Conservation (phyloP, 2,113 vertebrate species). For the Protomyctophum bolini region DNA sequence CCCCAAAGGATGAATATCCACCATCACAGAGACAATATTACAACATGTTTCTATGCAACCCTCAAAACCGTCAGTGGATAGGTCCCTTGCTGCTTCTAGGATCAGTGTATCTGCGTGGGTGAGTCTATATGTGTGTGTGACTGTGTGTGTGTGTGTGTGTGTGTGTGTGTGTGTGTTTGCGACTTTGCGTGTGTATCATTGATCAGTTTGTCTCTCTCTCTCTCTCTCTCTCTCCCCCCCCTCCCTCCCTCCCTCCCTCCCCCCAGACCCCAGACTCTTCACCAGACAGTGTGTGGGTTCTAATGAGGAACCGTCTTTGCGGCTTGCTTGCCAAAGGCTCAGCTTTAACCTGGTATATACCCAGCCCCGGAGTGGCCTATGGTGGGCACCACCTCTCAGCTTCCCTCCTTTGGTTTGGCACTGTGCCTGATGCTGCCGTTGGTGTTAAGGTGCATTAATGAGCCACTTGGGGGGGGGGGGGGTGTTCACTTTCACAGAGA, state of each 20-base stretch:
- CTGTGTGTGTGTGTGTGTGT: not conserved
- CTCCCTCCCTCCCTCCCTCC: not conserved
- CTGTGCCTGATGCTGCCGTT: conserved; percentile 38
- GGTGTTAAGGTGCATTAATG: conserved; percentile 62
- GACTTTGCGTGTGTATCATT: not conserved
- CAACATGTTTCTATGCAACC: conserved; percentile 20
- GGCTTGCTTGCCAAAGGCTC: conserved; percentile 29
- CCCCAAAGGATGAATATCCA: conserved; percentile 14
- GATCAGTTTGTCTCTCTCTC: not conserved
- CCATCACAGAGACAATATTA: conserved; percentile 10
- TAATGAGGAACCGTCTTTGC: conserved; percentile 41
- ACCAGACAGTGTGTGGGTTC: conserved; percentile 43
- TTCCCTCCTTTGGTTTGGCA: conserved; percentile 42
- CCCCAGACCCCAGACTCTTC: conserved; percentile 39
- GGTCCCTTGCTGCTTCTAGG: conserved; percentile 5
- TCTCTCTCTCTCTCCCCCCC: not conserved
- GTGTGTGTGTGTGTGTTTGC: not conserved
- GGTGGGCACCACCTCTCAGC: conserved; percentile 42
- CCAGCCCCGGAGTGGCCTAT: conserved; percentile 9
- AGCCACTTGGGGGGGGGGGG: conserved; percentile 32
- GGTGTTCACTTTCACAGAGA: not conserved
- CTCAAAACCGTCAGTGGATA: conserved; percentile 30
- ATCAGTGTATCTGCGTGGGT: conserved; percentile 5
- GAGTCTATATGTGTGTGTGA: not conserved
- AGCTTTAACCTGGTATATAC: conserved; percentile 27